Base-by-base conservation (phyloP, 2,888 invertebrate genomes). In the Ligdia adustata region DNA sequence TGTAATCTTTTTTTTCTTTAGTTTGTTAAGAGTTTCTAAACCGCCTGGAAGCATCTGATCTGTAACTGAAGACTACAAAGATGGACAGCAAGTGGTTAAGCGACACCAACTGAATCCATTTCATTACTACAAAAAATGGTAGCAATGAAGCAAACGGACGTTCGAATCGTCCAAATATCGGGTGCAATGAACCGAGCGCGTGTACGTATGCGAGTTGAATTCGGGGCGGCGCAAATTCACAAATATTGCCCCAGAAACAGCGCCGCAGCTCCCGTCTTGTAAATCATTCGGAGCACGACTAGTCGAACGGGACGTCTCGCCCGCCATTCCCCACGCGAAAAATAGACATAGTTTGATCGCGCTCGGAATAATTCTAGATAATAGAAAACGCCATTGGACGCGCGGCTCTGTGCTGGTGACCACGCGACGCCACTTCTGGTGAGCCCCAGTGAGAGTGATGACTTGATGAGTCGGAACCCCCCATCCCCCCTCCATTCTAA, bases 301-400 rank as follows among this genome's bases (percentile, higher is more conserved):
- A 78, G 80, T 72, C 79, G 80, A 72, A 69, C 71, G 67, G 74
- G 75, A 48, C 59, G 59, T 44, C 54, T 48, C 81, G 81, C 75
- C 68, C 71, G 74, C 75, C 62, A 67, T 64, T 69, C 67, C 64
- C 76, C n/a, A 74, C 73, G 83, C 88, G 80, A 82, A 88, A 88
- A 88, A 88, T 87, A 88, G 84, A 85, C 72, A 78, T 79, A 77
- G 75, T 82, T 82, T 81, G 72, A 80, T 82, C 78, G 79, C 70
- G 75, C 80, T 72, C 72, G 77, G 82, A 84, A 83, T 82, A 73
- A 82, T 80, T 81, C 72, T 72, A 69, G 75, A 82, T 82, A 83
- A 80, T 79, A 79, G 71, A 74, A 77, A 72, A 71, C 74, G 68
- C 69, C 82, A 82, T 80, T 78, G 80, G 63, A 55, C 62, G 71